Base-by-base conservation (phyloP, 2,113 vertebrate genomes). In the Eulacestoma nigropectus region DNA sequence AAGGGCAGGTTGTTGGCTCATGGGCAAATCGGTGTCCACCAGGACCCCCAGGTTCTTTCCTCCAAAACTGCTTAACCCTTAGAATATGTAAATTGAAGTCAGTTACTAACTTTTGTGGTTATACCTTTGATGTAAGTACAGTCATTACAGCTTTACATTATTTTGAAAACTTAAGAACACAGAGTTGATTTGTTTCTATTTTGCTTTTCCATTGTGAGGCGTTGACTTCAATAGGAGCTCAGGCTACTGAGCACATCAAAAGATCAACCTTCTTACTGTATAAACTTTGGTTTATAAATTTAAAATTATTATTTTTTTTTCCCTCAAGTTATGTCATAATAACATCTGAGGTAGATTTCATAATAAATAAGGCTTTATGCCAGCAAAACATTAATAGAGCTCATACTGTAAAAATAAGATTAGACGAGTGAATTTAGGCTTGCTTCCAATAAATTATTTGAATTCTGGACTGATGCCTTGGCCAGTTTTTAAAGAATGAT, bases 351-450 rank as follows among this genome's bases (percentile, higher is more conserved):
- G 69, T 95, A 80, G 90, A 87, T 94, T 90, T 95, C 93, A 85
- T 96, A 97, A 97, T 95, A 97, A 96, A 95, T 96, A 96, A 94
- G 96, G 89, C 89, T 64, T 88, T 89, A 65, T 81, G 84, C 96
- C 97, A 98, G 60, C 59, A 95, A 95, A 97, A 94, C 91, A 95
- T 79, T 96, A 92, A 95, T 97, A 97, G 96, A 89, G 37, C 67
- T 94, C 75, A 87, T 95, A 85, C 96, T 97, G 75, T 96, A 97
- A 97, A 98, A 97, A 97, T 97, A 97, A 98, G 95, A 98, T 97
- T 97, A 97, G 95, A 70, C 27, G 67, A 91, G 83, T 96, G 59
- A 94, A 91, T 96, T 95, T 78, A 81, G 82, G 90, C 96, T 96
- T 96, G 74, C 53, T 97, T 97, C 96, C 96, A 97, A 60, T 90